phyloP scores from a whole-genome alignment of 1,140 invertebrate genomes.

The Drosophila arawakana region DNA sequence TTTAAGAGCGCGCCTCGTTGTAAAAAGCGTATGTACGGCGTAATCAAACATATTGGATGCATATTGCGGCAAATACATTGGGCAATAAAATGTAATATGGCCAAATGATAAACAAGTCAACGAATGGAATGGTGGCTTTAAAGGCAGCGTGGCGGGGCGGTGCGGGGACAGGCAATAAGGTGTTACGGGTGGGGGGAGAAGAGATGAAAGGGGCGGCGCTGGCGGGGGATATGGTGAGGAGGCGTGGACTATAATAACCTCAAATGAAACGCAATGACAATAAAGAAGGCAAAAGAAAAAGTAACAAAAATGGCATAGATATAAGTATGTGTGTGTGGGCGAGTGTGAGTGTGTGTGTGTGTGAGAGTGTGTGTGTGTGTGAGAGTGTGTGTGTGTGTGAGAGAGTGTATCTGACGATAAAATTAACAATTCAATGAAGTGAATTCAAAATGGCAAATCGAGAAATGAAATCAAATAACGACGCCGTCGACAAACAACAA shows the following conservation, averaged over 20 bases:
- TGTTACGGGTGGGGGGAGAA: background rate
- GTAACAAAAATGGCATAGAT: constrained; percentile 35
- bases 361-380: constrained; percentile 28
- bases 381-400: constrained; percentile 21
- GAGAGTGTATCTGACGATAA: constrained; percentile 53
- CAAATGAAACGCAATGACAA: constrained; percentile 75
- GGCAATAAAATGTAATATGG: constrained; percentile 76
- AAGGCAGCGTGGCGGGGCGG: background rate
- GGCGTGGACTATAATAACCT: constrained; percentile 61
- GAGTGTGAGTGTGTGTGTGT: constrained; percentile 22
- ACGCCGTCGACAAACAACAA: constrained; percentile 38
- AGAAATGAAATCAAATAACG: constrained; percentile 69
- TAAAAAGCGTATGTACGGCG: constrained; percentile 17
- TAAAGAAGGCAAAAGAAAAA: constrained; percentile 50
- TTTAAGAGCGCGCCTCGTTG: constrained; percentile 33
- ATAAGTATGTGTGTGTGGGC: constrained; percentile 16
- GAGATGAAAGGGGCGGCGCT: background rate
- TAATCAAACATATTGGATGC: constrained; percentile 65
- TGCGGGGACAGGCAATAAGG: background rate
- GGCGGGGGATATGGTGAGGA: background rate
- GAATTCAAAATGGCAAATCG: constrained; percentile 77
- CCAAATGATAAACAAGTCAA: constrained; percentile 50
- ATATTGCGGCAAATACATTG: constrained; percentile 52
- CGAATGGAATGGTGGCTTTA: background rate
- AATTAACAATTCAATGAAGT: constrained; percentile 82